A percentile compares a stretch with the other conserved stretches of the same genome.
Conservation (phyloP, 1,140 invertebrate species). For the Drosophila erecta region DNA sequence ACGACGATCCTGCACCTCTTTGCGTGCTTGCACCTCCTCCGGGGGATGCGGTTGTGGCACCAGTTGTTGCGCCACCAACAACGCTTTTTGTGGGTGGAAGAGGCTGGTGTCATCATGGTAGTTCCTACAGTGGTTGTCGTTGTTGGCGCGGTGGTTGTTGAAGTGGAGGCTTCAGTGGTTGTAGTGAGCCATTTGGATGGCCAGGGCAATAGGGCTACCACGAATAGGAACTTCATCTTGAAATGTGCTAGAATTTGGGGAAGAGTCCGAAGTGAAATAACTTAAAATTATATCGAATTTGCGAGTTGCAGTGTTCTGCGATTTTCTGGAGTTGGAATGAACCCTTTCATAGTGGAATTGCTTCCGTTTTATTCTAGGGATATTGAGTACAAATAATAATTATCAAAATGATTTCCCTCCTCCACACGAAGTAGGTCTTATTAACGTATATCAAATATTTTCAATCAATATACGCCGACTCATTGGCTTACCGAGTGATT, state of each 20-base stretch:
- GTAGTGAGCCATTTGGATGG: slow-evolving; percentile 13
- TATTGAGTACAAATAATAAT: background rate
- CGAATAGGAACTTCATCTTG: slow-evolving; percentile 21
- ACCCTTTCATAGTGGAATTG: background rate
- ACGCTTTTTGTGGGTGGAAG: slow-evolving; percentile 6
- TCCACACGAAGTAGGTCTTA: background rate
- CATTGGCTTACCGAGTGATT: background rate
- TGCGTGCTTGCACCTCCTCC: slow-evolving; percentile 1
- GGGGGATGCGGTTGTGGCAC: slow-evolving; percentile 5
- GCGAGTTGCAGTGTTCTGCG: background rate
- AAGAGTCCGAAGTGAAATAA: background rate
- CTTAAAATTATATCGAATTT: background rate
- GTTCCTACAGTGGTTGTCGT: slow-evolving; percentile 1
- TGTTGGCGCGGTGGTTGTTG: background rate
- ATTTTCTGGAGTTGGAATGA: background rate
- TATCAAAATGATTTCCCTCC: background rate
- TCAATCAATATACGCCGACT: background rate
- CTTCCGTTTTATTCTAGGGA: background rate
- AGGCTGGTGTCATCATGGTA: slow-evolving; percentile 2
- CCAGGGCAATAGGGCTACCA: slow-evolving; percentile 4
- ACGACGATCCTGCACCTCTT: slow-evolving; percentile 3
- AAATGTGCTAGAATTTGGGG: background rate
- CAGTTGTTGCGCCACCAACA: slow-evolving; percentile 25
- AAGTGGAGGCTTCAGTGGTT: background rate
- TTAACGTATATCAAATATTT: background rate